These are phyloP conservation scores for Oostethus manadensis DNA, from an alignment of 2,113 vertebrate species.

Conservation along the genomic window DNA sequence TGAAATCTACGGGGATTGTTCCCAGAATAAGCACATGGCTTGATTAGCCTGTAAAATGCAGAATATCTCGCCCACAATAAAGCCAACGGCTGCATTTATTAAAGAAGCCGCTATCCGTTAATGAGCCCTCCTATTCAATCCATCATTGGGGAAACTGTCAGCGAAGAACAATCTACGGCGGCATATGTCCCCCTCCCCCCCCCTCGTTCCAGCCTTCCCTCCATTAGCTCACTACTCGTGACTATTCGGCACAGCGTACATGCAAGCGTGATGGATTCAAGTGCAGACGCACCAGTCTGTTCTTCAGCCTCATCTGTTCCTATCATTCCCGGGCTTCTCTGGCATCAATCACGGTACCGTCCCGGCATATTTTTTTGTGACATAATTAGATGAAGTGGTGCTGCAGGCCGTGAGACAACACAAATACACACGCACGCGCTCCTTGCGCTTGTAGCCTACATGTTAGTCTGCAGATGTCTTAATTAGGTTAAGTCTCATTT, in stretches of 20 bases:
- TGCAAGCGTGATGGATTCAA: slow-evolving; percentile 9
- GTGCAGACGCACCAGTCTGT: slow-evolving; percentile 6
- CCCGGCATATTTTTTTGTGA: slow-evolving; percentile 32
- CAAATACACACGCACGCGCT: neutral
- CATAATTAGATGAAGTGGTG: slow-evolving; percentile 17
- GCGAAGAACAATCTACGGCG: slow-evolving; percentile 42
- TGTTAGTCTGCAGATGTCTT: slow-evolving; percentile 30
- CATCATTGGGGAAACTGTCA: slow-evolving; percentile 41
- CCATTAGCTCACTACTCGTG: slow-evolving; percentile 41
- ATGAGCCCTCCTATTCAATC: slow-evolving; percentile 48
- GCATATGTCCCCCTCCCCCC: slow-evolving; percentile 49
- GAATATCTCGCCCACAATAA: slow-evolving; percentile 29
- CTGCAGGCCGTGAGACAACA: neutral
- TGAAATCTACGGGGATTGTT: slow-evolving; percentile 1
- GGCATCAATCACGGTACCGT: slow-evolving; percentile 47
- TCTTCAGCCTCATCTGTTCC: slow-evolving; percentile 29
- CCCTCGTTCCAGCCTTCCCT: no score
- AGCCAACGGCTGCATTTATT: slow-evolving; percentile 53
- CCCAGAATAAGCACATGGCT: slow-evolving; percentile 5
- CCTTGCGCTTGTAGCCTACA: slow-evolving; percentile 14
- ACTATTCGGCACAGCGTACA: slow-evolving; percentile 4
- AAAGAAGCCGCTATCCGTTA: slow-evolving; percentile 52
- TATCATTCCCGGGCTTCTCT: slow-evolving; percentile 32
- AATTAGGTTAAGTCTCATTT: slow-evolving; percentile 31
- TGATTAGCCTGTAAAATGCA: slow-evolving; percentile 38